Conservation (phyloP, 2,113 vertebrate genomes). For the Ursus arctos region DNA sequence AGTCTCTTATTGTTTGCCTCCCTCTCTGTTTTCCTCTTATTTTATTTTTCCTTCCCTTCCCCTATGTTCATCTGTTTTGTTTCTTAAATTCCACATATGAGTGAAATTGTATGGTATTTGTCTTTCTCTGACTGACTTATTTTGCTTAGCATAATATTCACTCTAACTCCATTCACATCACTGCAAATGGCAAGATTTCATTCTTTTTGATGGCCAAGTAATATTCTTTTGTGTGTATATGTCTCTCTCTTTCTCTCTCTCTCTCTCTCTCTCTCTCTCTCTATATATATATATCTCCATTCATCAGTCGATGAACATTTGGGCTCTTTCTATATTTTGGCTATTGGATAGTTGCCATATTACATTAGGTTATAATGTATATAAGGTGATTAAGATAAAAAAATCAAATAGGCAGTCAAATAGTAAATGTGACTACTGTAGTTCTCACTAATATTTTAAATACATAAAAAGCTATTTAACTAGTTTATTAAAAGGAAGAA, state of each 20-base stretch:
- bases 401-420: background rate
- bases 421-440: background rate
- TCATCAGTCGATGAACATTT: background rate
- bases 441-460: background rate
- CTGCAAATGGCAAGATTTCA: background rate
- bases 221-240: background rate
- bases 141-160: background rate
- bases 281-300: background rate
- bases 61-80: background rate
- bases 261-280: too few relatives aligned
- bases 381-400: background rate
- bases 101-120: background rate
- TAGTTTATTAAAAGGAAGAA: background rate
- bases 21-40: background rate
- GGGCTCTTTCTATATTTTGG: background rate
- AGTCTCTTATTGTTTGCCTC: background rate
- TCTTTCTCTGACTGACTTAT: background rate
- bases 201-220: background rate
- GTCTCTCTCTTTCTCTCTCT: too few relatives aligned
- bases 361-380: background rate
- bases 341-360: background rate
- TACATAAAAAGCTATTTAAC: background rate
- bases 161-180: background rate
- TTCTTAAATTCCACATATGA: background rate
- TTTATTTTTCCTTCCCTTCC: background rate